Conservation (phyloP, 37 sponge, comb jelly and placozoan genomes). For the Spongia lamella region DNA sequence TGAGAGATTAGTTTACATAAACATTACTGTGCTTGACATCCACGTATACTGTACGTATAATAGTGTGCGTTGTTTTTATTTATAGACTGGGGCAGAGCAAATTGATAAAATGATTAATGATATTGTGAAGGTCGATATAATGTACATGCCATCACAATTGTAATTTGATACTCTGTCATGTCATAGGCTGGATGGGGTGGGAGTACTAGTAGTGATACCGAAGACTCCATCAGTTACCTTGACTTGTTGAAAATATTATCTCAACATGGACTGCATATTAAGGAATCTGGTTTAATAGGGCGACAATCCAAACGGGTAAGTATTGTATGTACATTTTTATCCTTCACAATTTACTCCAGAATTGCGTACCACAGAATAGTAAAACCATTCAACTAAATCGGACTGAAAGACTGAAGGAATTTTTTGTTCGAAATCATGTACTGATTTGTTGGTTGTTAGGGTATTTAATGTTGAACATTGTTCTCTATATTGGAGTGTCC, state of each 20-base stretch:
- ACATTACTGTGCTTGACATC: too few species aligned
- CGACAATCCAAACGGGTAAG: slow-evolving; percentile 30
- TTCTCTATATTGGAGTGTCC: slow-evolving; percentile 20
- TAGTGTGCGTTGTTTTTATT: background rate
- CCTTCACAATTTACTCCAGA: too few species aligned
- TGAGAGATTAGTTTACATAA: too few species aligned
- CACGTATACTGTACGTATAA: too few species aligned
- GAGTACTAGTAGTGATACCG: slow-evolving; percentile 14
- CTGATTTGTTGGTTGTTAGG: slow-evolving; percentile 20
- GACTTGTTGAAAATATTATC: slow-evolving; percentile 47
- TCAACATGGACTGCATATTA: slow-evolving; percentile 66
- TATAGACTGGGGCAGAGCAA: slow-evolving; percentile 10
- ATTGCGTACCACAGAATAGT: too few species aligned
- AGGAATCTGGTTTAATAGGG: slow-evolving; percentile 59
- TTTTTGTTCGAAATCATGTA: too few species aligned
- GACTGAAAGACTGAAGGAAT: too few species aligned
- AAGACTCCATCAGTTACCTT: slow-evolving; percentile 33
- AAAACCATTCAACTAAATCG: too few species aligned
- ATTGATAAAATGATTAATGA: slow-evolving; percentile 58
- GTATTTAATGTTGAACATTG: slow-evolving; percentile 41
- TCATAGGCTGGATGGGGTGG: slow-evolving; percentile 43
- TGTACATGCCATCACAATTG: too few species aligned
- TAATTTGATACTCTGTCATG: background rate
- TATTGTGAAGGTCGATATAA: slow-evolving; percentile 42
- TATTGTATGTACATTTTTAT: too few species aligned